Evolutionary conservation across 2,113 vertebrate species (phyloP).

Genomic region (Vanacampus margaritifer): DNA sequence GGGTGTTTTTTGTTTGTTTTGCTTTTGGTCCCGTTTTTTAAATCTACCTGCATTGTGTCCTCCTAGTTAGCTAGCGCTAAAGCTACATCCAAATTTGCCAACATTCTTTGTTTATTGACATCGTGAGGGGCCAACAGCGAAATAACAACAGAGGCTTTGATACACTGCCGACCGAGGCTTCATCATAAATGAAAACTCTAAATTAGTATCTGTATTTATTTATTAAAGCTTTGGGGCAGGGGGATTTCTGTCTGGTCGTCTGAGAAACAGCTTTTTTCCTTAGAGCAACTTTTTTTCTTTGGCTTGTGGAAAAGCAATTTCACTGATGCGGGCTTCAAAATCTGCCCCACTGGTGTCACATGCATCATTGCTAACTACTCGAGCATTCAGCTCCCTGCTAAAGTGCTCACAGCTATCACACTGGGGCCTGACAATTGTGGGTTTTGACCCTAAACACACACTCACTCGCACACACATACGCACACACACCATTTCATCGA

Average conservation of each 20-base stretch:
- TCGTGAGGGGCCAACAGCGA: no score
- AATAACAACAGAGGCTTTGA: no score
- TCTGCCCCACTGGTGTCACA: conserved; percentile 49
- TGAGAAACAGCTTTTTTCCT: conserved; percentile 31
- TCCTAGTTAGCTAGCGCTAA: no score
- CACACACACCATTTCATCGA: conserved; percentile 15
- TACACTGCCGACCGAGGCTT: no score
- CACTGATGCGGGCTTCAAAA: conserved; percentile 44
- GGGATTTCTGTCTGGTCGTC: conserved; percentile 26
- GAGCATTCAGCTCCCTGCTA: conserved; percentile 35
- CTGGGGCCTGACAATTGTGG: conserved; percentile 32
- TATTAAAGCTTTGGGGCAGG: neutral
- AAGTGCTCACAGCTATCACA: conserved; percentile 50
- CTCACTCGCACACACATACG: neutral
- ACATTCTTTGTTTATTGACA: no score
- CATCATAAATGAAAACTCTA: neutral
- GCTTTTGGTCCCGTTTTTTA: no score
- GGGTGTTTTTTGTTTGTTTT: no score
- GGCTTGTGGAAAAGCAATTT: conserved; percentile 48
- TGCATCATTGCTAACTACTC: conserved; percentile 57
- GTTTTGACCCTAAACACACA: conserved; percentile 16
- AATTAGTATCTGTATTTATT: conserved; percentile 12
- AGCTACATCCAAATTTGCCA: no score
- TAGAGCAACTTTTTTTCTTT: conserved; percentile 19
- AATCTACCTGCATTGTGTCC: no score